Conservation (phyloP, 2,113 vertebrate genomes). For the Oxyura jamaicensis region DNA sequence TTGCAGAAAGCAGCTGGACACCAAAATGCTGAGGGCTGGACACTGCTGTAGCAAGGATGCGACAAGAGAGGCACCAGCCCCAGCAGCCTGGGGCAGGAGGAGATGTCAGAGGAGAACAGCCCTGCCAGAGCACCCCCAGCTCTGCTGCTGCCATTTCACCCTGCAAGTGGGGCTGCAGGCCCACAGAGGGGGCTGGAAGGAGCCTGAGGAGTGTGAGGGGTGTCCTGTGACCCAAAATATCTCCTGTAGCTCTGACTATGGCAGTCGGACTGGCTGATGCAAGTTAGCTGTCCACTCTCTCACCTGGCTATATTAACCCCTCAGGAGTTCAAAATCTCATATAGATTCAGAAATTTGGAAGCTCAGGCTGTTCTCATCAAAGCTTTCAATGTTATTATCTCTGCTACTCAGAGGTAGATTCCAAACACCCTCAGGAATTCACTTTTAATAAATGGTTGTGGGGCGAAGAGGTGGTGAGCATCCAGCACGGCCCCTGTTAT, state of each 20-base stretch:
- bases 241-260: not conserved
- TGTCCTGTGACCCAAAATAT: not conserved
- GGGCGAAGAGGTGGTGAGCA: not conserved
- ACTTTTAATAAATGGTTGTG: constrained; percentile 23
- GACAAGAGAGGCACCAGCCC: not conserved
- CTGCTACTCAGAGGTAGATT: not conserved
- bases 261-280: not conserved
- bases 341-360: constrained; percentile 7
- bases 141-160: not conserved
- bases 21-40: not conserved
- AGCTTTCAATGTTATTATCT: constrained; percentile 12
- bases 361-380: not conserved
- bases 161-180: not conserved
- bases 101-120: not conserved
- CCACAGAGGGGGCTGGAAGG: not conserved
- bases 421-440: constrained; percentile 19
- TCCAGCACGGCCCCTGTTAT: not conserved
- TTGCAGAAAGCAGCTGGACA: not conserved
- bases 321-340: constrained; percentile 23
- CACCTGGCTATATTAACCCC: not conserved
- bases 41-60: not conserved
- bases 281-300: not conserved
- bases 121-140: fast-evolving
- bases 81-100: not conserved
- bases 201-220: not conserved